Percentiles rank a stretch among this genome's conserved stretches.
phyloP scores from a whole-genome alignment of 1,140 invertebrate genomes.

The Linepithema humile region DNA sequence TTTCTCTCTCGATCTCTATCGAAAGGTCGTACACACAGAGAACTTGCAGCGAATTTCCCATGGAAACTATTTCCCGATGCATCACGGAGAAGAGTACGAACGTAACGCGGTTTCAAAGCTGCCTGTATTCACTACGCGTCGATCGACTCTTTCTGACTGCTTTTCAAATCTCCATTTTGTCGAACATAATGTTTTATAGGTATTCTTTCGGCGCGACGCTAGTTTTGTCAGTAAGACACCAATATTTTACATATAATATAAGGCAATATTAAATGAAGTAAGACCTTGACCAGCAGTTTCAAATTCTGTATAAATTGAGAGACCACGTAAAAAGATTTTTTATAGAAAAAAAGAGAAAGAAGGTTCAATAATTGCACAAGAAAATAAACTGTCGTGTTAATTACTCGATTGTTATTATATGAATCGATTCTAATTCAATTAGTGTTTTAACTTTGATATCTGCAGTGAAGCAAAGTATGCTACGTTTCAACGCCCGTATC shows the following conservation, averaged over 20 bases:
- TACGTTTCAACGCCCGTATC: neutral
- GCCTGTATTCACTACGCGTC: neutral
- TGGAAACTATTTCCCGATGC: constrained; percentile 38
- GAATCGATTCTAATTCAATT: too few species aligned
- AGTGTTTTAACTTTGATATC: neutral
- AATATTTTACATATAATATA: neutral
- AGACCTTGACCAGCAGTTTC: neutral
- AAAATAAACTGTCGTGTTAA: neutral
- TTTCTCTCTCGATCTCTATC: too few species aligned
- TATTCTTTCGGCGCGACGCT: neutral
- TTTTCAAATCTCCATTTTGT: constrained; percentile 6
- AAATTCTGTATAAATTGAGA: neutral
- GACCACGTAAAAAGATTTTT: neutral
- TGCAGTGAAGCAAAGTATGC: neutral
- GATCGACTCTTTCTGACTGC: neutral
- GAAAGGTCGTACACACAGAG: neutral
- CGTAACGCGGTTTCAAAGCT: constrained; percentile 39
- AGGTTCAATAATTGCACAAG: neutral
- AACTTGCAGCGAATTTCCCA: constrained; percentile 36
- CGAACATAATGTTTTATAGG: neutral
- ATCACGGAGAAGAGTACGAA: constrained; percentile 5
- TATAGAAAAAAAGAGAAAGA: neutral
- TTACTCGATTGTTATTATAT: too few species aligned
- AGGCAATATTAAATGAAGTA: neutral
- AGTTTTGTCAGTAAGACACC: neutral